phyloP scores from a whole-genome alignment of 2,888 invertebrate genomes.

The Anodontia alba region DNA sequence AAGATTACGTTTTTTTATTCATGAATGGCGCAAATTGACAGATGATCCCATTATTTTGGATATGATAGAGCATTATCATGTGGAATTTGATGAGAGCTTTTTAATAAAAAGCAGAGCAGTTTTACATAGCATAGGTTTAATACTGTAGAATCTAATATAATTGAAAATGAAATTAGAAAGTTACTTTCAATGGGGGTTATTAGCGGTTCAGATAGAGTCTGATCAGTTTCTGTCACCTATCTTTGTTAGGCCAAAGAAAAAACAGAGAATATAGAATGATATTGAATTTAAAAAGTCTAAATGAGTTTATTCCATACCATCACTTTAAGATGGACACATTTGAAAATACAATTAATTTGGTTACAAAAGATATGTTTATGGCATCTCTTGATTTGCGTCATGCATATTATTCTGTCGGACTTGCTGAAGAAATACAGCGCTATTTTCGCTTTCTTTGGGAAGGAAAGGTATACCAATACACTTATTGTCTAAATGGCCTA shows the following conservation, averaged over 20 bases:
- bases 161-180: no score
- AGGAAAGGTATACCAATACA: slow-evolving; percentile 46
- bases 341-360: no score
- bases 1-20: slow-evolving; percentile 29
- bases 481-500: slow-evolving; percentile 35
- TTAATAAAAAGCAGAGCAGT: background rate
- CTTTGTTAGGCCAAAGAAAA: slow-evolving; percentile 38
- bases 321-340: no score
- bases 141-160: no score
- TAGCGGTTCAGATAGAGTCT: no score
- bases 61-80: slow-evolving; percentile 18
- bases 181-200: no score
- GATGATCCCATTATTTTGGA: slow-evolving; percentile 32
- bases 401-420: slow-evolving; percentile 58
- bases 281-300: slow-evolving; percentile 45
- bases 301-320: slow-evolving; percentile 37
- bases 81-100: slow-evolving; percentile 7
- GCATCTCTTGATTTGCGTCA: slow-evolving; percentile 53
- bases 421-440: slow-evolving; percentile 31
- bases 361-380: slow-evolving; percentile 56
- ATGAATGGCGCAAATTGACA: slow-evolving; percentile 30
- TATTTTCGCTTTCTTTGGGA: slow-evolving; percentile 38
- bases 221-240: slow-evolving; percentile 35
- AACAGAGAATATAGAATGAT: slow-evolving; percentile 40
- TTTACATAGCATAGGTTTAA: background rate